Evolutionary conservation across 2,797 vertebrate species (phyloP), one percentile per base, ranked within the genome.

Genomic region (Lophotriccus pileatus): DNA sequence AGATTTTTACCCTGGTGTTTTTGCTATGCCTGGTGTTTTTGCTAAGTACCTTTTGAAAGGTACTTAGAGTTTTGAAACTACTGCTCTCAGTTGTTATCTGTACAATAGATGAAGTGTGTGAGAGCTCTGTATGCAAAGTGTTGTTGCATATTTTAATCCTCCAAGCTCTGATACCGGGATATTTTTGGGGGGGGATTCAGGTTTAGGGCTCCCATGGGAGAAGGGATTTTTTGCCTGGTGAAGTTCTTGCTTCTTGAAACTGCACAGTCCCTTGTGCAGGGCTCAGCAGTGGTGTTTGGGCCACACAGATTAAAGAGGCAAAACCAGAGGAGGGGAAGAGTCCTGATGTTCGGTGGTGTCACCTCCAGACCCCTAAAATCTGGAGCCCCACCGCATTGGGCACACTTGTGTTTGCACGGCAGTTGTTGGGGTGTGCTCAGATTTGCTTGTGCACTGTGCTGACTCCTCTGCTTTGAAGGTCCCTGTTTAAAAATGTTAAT

Each of bases 321-420:
- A 44, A 25, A 46, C 20, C 32, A 41, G 47, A 55, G 58, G 39
- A 55, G 17, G 41, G 55, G 72, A 55, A 88, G 52, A 44, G 14
- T 47, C 47, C 67, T 79, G 16, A 8, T 74, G n/a, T 23, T 84
- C 10, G 1, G 7, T 41, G 23, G 10, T 14, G 7, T 27, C 19
- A 11, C 30, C 62, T 69, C n/a, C 46, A 44, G 34, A 27, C 32
- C 63, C 39, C 39, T 10, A 2, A 11, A 27, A 30, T 10, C 32
- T 23, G 16, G 60, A 84, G 36, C 16, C 32, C 30, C 28, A 0
- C 2, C 25, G 34, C 13, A 2, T 10, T 1, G 8, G 43, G n/a
- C 8, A 0, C 63, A 21, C 46, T 4, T 49, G 28, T 52, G 14
- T 43, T 63, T 72, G 50, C 37, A 12, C 14, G 52, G 66, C 34